Conservation (phyloP, 2,113 vertebrate genomes). For the Prochilodus magdalenae region DNA sequence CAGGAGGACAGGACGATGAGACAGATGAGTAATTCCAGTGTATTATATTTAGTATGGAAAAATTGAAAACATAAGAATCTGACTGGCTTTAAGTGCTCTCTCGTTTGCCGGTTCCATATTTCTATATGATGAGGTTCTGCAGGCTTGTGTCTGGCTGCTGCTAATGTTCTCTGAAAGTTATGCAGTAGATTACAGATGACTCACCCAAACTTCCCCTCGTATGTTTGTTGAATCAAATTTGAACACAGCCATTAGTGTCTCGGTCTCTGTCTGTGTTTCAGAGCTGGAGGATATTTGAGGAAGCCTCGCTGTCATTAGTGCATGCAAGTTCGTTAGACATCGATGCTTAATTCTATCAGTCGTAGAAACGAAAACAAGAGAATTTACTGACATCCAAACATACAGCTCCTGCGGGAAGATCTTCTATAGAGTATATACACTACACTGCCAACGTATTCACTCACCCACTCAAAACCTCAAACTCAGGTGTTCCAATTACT, state of each 20-base stretch:
- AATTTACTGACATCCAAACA: background rate
- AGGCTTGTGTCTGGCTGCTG: background rate
- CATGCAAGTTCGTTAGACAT: background rate
- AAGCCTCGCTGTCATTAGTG: background rate
- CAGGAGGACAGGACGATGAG: too few relatives aligned
- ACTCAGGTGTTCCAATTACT: too few relatives aligned
- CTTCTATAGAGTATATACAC: too few relatives aligned
- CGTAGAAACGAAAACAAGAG: background rate
- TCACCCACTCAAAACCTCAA: too few relatives aligned
- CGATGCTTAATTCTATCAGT: background rate
- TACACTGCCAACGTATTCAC: too few relatives aligned
- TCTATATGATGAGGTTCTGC: background rate
- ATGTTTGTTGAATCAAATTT: constrained; percentile 10
- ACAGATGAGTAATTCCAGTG: too few relatives aligned
- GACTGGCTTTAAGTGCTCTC: background rate
- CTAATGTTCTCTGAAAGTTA: constrained; percentile 7
- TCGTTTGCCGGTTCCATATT: background rate
- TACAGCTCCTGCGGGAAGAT: background rate
- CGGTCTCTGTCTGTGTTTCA: background rate
- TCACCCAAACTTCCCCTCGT: constrained; percentile 20
- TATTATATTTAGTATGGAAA: too few relatives aligned
- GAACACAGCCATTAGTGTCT: background rate
- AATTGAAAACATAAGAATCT: too few relatives aligned
- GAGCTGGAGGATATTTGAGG: background rate
- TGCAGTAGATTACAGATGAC: background rate